Evolutionary conservation across 2,888 invertebrate species (phyloP), one percentile per base, ranked within the genome.

Genomic region (Nymphalis polychloros): DNA sequence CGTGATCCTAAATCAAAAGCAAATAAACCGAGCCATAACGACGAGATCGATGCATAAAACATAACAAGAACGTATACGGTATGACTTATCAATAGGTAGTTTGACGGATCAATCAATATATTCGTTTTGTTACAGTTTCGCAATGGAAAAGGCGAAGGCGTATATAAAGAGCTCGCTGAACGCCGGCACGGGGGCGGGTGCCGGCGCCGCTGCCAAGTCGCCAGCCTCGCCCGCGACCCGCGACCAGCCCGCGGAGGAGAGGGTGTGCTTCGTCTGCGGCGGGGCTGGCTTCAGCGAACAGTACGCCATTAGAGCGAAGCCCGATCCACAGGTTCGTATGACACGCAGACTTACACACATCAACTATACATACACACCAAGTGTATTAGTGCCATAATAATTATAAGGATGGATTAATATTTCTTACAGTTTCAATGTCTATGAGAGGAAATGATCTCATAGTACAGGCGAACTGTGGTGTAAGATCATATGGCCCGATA

Each of bases 151-250:
- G 86, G 94, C 94, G 83, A 95, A 95, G 92, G 94, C 95, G 75
- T 95, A 95, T 83, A 95, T 95, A 87, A 95, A 95, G 89, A 95
- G 94, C 89, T 95, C 95, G 90, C 93, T 95, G 82, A 93, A 93
- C 86, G 94, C 93, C 78, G 86, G 87, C 78, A 83, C 85, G 94
- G 81, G 82, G 95, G 73, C 92, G 90, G 77, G 91, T 84, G 72
- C 68, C 68, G 68, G 75, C 71, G 67, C 67, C 61, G 94, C 77
- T 48, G 72, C 96, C 96, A 82, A 95, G 95, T 68, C 94, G 93
- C 79, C 81, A 63, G 78, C 74, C 74, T 75, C 73, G 76, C 80
- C 76, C 74, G 95, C 94, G 75, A 94, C 77, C 85, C 88, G 79
- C 94, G 79, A 94, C 94, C 80, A 94, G 79, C 81, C 95, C 71